Evolutionary conservation across 1,140 invertebrate genomes (phyloP).

Genomic region (Drosophila athabasca): DNA sequence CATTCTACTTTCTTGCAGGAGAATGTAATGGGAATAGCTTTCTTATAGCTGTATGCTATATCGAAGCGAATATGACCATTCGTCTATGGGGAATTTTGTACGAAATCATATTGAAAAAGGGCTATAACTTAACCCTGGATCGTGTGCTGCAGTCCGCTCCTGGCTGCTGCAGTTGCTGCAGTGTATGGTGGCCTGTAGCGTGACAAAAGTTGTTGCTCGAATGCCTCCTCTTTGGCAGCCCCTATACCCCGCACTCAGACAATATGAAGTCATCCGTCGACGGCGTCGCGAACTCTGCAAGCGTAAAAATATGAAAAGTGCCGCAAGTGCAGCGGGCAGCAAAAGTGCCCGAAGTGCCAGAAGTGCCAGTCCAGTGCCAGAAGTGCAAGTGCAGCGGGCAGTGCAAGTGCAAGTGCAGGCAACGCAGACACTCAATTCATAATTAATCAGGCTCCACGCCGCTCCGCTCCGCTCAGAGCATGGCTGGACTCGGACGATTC

Average conservation of each 20-base stretch:
- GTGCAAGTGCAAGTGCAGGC: constrained; percentile 47
- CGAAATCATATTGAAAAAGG: too few relatives aligned
- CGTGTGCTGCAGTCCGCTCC: constrained; percentile 29
- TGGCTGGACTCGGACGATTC: too few relatives aligned
- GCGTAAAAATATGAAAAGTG: constrained; percentile 80
- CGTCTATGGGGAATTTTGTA: too few relatives aligned
- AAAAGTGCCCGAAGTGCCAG: constrained; percentile 19
- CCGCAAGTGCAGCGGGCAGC: constrained; percentile 44
- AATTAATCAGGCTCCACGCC: constrained; percentile 66
- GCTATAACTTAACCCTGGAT: too few relatives aligned
- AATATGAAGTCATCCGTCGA: constrained; percentile 15
- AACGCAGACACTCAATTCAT: constrained; percentile 69
- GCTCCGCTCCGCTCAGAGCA: background rate
- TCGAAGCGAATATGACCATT: too few relatives aligned
- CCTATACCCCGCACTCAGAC: background rate
- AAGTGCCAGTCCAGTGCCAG: too few relatives aligned
- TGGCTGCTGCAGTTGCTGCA: constrained; percentile 9
- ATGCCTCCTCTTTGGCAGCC: constrained; percentile 47
- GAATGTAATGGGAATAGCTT: too few relatives aligned
- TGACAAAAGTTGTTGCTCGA: constrained; percentile 79
- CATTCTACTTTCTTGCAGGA: too few relatives aligned
- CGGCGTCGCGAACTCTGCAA: constrained; percentile 58
- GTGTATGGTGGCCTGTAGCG: constrained; percentile 53
- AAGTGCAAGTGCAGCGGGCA: constrained; percentile 2
- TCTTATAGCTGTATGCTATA: too few relatives aligned